phyloP scores from a whole-genome alignment of 1,140 invertebrate genomes.

The Nasonia longicornis region DNA sequence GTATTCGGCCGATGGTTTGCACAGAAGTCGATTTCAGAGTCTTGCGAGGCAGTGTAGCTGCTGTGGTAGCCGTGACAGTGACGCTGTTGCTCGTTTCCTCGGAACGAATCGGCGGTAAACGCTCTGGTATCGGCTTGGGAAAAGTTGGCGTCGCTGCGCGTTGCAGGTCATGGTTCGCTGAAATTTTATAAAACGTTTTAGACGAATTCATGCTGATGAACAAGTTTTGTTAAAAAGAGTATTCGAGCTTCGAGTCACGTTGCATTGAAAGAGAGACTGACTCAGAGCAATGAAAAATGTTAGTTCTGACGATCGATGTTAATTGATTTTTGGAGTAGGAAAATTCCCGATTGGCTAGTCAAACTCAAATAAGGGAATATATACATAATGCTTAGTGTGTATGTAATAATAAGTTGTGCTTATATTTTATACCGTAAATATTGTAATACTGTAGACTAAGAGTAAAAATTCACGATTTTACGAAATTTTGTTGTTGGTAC shows the following conservation, averaged over 20 bases:
- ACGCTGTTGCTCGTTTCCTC: neutral
- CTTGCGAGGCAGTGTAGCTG: neutral
- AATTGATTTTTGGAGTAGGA: neutral
- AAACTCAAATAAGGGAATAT: neutral
- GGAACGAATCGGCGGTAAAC: neutral
- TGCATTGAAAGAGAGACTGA: too few relatives aligned
- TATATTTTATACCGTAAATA: too few relatives aligned
- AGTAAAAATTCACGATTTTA: too few relatives aligned
- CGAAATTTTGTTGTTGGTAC: too few relatives aligned
- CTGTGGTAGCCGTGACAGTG: neutral
- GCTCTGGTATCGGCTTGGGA: neutral
- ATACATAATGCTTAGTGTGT: too few relatives aligned
- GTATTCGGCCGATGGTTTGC: constrained; percentile 65
- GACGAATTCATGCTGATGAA: neutral
- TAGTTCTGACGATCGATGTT: neutral
- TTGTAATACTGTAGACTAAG: too few relatives aligned
- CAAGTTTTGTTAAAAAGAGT: neutral
- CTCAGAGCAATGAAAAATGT: too few relatives aligned
- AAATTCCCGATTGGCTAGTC: neutral
- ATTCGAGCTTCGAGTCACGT: neutral
- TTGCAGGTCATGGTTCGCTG: neutral
- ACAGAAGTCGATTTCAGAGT: neutral
- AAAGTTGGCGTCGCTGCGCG: neutral
- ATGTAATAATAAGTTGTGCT: too few relatives aligned
- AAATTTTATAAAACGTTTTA: neutral